Base-by-base conservation (phyloP, 2,113 vertebrate genomes). In the Scortum barcoo region DNA sequence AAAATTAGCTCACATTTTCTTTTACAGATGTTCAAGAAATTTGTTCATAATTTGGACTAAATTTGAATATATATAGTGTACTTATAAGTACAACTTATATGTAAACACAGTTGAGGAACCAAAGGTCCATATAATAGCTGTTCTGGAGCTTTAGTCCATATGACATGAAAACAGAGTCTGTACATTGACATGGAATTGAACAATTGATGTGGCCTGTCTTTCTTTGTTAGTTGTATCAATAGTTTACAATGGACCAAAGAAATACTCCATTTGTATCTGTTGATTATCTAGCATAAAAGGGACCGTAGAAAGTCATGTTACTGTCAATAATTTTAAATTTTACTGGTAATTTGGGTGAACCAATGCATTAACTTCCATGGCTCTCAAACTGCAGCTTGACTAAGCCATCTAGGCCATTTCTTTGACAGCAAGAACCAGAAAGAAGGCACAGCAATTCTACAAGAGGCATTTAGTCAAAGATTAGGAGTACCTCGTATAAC, bases 291-390 rank as follows among this genome's bases (percentile, higher is more conserved):
- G 11, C 5, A 5, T 20, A 69, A 40, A 4, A 12, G 2, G 16
- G 17, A 22, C 5, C 19, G 7, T 38, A 42, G 26, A 48, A 36
- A 26, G 13, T 48, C 63, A 60, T 38, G 22, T 42, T 63, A 20
- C 19, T 24, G n/a, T 51, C 20, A 2, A 28, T 56, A 62, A 58
- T 83, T 76, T 42, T n/a, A 33, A 68, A 19, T 67, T 16, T n/a
- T 24, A 33, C 6, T 33, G 5, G 56, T 38, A 22, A 73, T 53
- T 67, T 51, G 12, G 20, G 5, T 56, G 33, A 74, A 72, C 8
- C 2, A 0, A 67, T 22, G 30, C 17, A 5, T 46, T 46, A 46
- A 57, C 3, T 57, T 20, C 20, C 14, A 46, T 51, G 26, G 22
- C 30, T 5, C 9, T 4, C 10, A 28, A 66, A 40, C 50, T 58